Percentiles rank a stretch among this genome's conserved stretches.
phyloP scores from a whole-genome alignment of 2,113 vertebrate species.

The Bos javanicus region DNA sequence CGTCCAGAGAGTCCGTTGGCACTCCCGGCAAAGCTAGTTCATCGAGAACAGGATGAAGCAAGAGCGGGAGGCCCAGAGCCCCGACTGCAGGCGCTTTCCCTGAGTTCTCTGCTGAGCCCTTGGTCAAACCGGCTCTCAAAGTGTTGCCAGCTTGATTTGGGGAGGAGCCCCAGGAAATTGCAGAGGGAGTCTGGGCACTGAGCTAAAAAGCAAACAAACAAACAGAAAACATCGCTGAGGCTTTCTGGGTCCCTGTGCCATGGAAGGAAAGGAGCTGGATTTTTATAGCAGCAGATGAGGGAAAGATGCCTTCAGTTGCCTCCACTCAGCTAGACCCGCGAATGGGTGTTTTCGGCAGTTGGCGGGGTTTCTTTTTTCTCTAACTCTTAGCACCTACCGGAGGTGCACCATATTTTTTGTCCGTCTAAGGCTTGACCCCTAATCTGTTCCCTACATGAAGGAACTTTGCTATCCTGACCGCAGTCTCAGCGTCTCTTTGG shows the following conservation, averaged over 20 bases:
- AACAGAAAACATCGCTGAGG: rapidly evolving
- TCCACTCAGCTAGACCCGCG: neutral
- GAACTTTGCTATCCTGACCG: neutral
- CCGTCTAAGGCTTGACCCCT: neutral
- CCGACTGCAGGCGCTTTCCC: rapidly evolving
- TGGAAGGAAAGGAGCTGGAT: neutral
- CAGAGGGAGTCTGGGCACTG: neutral
- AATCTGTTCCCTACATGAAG: neutral
- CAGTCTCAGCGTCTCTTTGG: neutral
- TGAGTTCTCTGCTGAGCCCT: neutral
- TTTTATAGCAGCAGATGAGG: neutral
- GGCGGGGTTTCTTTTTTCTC: neutral
- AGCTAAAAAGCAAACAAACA: neutral
- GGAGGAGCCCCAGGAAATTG: neutral
- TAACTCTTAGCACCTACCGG: neutral
- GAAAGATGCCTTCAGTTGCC: rapidly evolving
- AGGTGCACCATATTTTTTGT: neutral
- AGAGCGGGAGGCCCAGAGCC: neutral
- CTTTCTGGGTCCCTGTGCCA: neutral
- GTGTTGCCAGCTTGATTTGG: neutral
- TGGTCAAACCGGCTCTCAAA: neutral
- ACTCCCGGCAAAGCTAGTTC: neutral
- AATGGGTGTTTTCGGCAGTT: neutral
- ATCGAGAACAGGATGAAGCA: neutral
- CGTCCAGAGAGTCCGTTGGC: neutral